Evolutionary conservation across 2,113 vertebrate genomes (phyloP), one percentile per base, ranked within the genome.

Genomic region (Hydrochoerus hydrochaeris): DNA sequence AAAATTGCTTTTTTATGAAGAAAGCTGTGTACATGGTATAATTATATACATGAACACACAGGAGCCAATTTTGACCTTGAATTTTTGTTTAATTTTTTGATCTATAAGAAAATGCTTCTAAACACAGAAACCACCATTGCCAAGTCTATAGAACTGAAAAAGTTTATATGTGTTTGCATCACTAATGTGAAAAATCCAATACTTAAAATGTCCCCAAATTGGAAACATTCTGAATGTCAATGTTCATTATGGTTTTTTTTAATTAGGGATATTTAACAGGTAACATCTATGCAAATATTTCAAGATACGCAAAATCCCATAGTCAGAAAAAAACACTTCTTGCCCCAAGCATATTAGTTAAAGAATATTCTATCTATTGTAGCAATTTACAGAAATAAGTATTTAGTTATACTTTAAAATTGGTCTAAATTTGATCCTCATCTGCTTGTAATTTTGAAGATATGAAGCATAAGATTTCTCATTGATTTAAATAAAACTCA

Each of bases 341-440:
- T 28, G 32, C 84, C 41, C 30, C 1, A 52, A 85, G 81, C 9
- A 62, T 38, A 84, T 73, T 20, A 49, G 22, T 20, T 62, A 84
- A 85, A 24, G 22, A 57, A 11, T 49, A 62, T n/a, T 92, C 54
- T 75, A 20, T 12, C 38, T 83, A 13, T 26, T 49, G 24, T 85
- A 62, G 24, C 35, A 88, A 24, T n/a, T 28, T 52, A 17, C 44
- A 67, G 7, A 75, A 75, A 92, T 5, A 46, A 3, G 12, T 11
- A 38, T 77, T 90, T n/a, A 49, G 73, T 93, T 85, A 90, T 67
- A 91, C 35, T 52, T 91, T 65, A 80, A 94, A 92, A 30, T 69
- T 38, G 41, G 9, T 83, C 49, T 93, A 46, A 5, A 54, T 73
- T 65, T 75, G 7, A 75, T 28, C 41, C 12, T 75, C 26, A 28